Base-by-base conservation (phyloP, 2,797 vertebrate species). In the Pangasius djambal region DNA sequence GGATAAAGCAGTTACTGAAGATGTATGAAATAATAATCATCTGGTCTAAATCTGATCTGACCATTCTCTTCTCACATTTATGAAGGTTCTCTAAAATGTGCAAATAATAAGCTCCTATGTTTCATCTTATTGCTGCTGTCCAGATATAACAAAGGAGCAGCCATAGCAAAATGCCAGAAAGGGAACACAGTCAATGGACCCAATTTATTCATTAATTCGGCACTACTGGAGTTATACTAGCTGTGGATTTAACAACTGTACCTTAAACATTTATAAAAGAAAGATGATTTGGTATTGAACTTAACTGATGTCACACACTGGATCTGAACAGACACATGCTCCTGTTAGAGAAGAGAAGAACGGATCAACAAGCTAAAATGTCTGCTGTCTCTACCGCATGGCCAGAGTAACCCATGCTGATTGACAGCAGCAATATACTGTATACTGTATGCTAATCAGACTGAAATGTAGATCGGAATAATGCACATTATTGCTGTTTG, bases 131-230 rank as follows among this genome's bases (percentile, higher is more conserved):
- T 88, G 87, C 82, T 74, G 78, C 82, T 86, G 83, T 89, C 79
- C 65, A 86, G 83, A 37, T 61, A 72, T 78, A 57, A 75, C 77
- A 79, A 87, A 75, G 52, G 40, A 52, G 83, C 86, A 88, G 88
- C 61, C 52, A 69, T 44, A 67, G 55, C 83, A 81, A 88, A 91
- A 89, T 88, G 88, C 77, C 89, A 88, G 83, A 77, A 67, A 87
- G 44, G 84, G 63, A 83, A 65, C 69, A 78, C 77, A 48, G 74
- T 61, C 67, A 74, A 86, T 37, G 50, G 40, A 88, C 40, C 13
- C 8, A 34, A 34, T 16, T 83, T 90, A 81, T 69, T 89, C 78
- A 89, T 61, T 78, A 87, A 87, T 82, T 61, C 48, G 59, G 87
- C 59, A 34, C 84, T 67, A 59, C 34, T 79, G 82, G 85, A 83